These are phyloP conservation scores for Erithacus rubecula DNA, from an alignment of 2,797 vertebrate genomes.

Conservation along the genomic window DNA sequence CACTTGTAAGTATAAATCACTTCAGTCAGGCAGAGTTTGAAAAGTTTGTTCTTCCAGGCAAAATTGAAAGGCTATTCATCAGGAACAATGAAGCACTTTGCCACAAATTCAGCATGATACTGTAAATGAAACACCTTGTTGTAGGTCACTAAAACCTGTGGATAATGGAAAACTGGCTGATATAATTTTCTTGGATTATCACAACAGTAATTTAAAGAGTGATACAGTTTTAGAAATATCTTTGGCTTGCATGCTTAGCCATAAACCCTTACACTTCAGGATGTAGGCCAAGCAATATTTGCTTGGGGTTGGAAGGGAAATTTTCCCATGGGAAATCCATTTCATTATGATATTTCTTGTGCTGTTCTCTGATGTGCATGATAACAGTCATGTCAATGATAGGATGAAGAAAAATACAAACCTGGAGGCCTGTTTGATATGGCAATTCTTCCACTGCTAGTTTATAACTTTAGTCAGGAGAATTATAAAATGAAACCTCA, in stretches of 20 bases:
- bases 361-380: neutral
- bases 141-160: neutral
- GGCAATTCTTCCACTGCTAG: neutral
- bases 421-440: neutral
- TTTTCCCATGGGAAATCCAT: neutral
- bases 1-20: constrained; percentile 66
- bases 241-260: neutral
- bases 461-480: neutral
- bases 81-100: neutral
- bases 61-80: neutral
- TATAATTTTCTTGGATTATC: neutral
- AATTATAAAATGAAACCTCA: neutral
- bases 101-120: neutral
- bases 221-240: neutral
- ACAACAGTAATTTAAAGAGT: neutral
- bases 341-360: neutral
- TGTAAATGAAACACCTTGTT: neutral
- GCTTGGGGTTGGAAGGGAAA: neutral
- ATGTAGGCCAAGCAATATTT: neutral
- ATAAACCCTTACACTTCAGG: neutral
- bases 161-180: neutral
- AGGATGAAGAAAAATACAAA: neutral
- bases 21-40: neutral
- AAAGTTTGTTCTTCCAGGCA: neutral
- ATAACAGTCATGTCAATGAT: neutral